Base-by-base conservation (phyloP, 2,797 vertebrate species). In the Tenualosa ilisha region DNA sequence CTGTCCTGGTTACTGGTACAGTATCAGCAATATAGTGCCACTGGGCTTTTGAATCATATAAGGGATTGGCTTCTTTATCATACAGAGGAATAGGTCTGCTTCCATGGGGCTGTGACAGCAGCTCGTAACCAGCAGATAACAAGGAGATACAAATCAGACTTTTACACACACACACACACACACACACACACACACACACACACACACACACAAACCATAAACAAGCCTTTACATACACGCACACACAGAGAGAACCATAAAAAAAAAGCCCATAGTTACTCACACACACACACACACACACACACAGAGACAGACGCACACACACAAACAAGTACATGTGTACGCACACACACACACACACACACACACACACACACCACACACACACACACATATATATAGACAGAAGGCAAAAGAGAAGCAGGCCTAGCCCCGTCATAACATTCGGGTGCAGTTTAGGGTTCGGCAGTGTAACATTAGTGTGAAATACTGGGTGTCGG, bases 401-500 rank as follows among this genome's bases (percentile, higher is more conserved):
- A 40, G 26, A 17, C 2, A 31, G 24, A 26, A 59, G 17, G 20
- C 6, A 31, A 65, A n/a, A 12, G n/a, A 31, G 56, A 22, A 17
- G 53, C 6, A 24, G n/a, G 6, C 59, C 7, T n/a, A 63, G 59
- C 24, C 17, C 59, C 63, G 31, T 68, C 26, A 37, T 26, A 31
- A 37, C 31, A 40, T 13, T 72, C 37, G 20, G 40, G 9, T 79
- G 40, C 17, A 79, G 72, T 79, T 79, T 43, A 79, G 72, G 40
- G 37, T 46, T 20, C 72, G 15, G 72, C 72, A 31, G 31, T 6
- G 5, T 13, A 43, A 20, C 17, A 79, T 79, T 43, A 79, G 37
- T 46, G 72, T 79, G 72, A 79, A 79, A 79, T 79, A 79, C 17
- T 20, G 37, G 37, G 72, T 79, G 72, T 79, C 37, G 5, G 65